These are phyloP conservation scores for Cynaeus angustus DNA, from an alignment of 2,888 invertebrate species.

Conservation along the genomic window DNA sequence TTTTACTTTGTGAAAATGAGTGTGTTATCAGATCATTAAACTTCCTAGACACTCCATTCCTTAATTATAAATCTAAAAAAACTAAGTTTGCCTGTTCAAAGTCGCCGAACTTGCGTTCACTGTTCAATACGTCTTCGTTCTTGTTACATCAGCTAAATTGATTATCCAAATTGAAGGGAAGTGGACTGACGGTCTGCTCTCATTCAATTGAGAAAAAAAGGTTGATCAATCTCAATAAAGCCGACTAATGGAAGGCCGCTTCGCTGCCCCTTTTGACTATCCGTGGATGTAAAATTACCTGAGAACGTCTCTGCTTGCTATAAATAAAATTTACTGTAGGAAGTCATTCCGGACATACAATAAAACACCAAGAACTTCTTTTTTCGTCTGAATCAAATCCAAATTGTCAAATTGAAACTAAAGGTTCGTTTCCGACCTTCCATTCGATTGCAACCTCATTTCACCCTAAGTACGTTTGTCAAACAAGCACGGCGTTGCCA, in stretches of 20 bases:
- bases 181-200: constrained; percentile 29
- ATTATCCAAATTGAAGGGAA: constrained; percentile 38
- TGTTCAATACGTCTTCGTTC: constrained; percentile 25
- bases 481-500: not conserved
- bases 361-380: constrained; percentile 1
- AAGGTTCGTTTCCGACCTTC: not conserved
- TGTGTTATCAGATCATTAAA: too few relatives aligned
- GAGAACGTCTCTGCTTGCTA: not conserved
- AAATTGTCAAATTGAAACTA: not conserved
- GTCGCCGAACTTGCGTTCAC: constrained; percentile 10
- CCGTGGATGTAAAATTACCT: constrained; percentile 8
- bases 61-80: too few relatives aligned
- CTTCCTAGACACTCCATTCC: too few relatives aligned
- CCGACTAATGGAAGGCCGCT: constrained; percentile 35
- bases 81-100: not conserved
- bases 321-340: constrained; percentile 7
- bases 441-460: not conserved
- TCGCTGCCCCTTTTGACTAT: not conserved
- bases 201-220: constrained; percentile 40
- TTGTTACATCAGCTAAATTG: constrained; percentile 30
- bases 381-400: not conserved
- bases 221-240: constrained; percentile 43
- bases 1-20: too few relatives aligned
- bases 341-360: constrained; percentile 5
- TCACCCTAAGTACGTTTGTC: not conserved